Base-by-base conservation (phyloP, 2,888 invertebrate species). In the Junonia oenone region DNA sequence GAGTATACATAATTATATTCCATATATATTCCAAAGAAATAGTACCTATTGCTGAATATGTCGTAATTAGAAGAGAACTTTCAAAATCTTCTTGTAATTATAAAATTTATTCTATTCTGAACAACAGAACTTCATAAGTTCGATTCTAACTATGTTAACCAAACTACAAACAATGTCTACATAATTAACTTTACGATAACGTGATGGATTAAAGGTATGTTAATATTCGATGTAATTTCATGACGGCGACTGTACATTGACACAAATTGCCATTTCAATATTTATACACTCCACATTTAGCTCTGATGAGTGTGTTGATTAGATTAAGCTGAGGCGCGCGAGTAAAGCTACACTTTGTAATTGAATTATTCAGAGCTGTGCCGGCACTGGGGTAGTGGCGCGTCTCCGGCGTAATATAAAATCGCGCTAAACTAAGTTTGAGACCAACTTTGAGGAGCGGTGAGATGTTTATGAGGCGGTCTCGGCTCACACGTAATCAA, bases 331-430 rank as follows among this genome's bases (percentile, higher is more conserved):
- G 69, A 68, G 64, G 71, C 69, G 73, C 72, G 69, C 59, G 61
- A 65, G 64, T 68, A 57, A 58, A 61, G 59, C 63, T 60, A 46
- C 57, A 56, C 61, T 55, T 53, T 50, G 52, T 75, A 71, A 81
- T 79, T 78, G 76, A 80, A 82, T 83, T 78, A 82, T 81, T 79
- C 73, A 81, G 63, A 62, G 61, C 63, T 56, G 61, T 43, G 26
- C 13, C 29, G 46, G 27, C 29, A 29, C 14, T 27, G 26, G 52
- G 17, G 52, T 35, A 46, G 64, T 55, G 63, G 67, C 67, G 68
- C 63, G 66, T 69, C 62, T 68, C 66, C 61, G 63, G 64, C 59
- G 66, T 71, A 68, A 76, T 77, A 74, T 77, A 74, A 78, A 81
- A 78, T 73, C 72, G 68, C 63, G 72, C 69, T 69, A 67, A 72